Conservation (phyloP, 2,888 invertebrate species). For the Perdita meconis region DNA sequence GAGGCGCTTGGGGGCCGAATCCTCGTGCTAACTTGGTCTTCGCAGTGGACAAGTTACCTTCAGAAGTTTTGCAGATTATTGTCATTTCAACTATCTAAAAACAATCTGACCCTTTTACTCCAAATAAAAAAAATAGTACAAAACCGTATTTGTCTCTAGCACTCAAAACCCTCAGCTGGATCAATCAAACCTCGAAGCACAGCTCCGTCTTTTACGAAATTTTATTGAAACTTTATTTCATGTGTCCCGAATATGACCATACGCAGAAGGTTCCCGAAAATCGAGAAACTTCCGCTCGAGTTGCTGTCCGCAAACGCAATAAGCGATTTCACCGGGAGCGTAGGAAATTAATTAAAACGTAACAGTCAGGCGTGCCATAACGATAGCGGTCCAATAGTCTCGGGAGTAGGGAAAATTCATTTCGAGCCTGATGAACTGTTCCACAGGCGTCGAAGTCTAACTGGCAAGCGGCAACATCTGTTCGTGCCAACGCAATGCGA, state of each 20-base stretch:
- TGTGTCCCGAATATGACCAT: not conserved
- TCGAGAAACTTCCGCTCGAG: not conserved
- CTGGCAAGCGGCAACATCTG: constrained; percentile 27
- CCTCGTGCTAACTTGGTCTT: not conserved
- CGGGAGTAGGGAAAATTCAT: not conserved
- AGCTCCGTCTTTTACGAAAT: too few species aligned
- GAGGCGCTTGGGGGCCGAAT: constrained; percentile 1
- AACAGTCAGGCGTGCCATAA: not conserved
- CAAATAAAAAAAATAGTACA: too few species aligned
- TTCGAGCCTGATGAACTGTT: constrained; percentile 3
- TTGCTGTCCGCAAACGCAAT: not conserved
- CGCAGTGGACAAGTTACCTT: not conserved
- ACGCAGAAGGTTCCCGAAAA: not conserved
- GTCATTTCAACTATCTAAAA: too few species aligned
- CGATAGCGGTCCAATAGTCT: not conserved
- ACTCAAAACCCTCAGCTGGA: too few species aligned
- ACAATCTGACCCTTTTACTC: too few species aligned
- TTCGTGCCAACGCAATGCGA: constrained; percentile 54
- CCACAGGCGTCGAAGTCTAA: constrained; percentile 17
- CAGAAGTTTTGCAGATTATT: constrained; percentile 53
- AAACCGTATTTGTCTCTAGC: too few species aligned
- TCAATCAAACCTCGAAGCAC: not conserved
- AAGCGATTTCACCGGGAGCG: not conserved
- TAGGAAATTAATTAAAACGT: constrained; percentile 1
- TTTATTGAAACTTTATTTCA: not conserved